Evolutionary conservation across 1,140 invertebrate species (phyloP).

Genomic region (Stegodyphus dumicola): DNA sequence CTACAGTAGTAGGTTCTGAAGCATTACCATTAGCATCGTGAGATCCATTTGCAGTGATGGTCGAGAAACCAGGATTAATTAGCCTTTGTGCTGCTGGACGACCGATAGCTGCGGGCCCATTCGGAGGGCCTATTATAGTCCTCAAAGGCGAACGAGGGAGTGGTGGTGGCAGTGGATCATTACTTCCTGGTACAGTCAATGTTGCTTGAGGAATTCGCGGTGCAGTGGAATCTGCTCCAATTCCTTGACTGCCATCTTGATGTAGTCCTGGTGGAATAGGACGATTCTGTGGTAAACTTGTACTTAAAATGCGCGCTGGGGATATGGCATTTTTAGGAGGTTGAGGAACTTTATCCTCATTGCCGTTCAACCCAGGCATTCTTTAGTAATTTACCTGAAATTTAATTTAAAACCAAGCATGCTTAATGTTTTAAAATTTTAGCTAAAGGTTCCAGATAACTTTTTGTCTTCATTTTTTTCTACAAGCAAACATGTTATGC

Average conservation of each 20-base stretch:
- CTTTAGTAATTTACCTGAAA: neutral
- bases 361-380: conserved; percentile 33
- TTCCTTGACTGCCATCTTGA: neutral
- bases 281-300: conserved; percentile 11
- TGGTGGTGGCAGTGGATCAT: neutral
- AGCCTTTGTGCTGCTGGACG: conserved; percentile 33
- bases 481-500: neutral
- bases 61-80: conserved; percentile 24
- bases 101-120: conserved; percentile 6
- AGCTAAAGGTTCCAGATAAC: neutral
- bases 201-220: conserved; percentile 11
- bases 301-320: conserved; percentile 1
- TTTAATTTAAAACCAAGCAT: neutral
- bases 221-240: neutral
- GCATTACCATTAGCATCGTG: conserved; percentile 32
- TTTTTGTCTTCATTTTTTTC: neutral
- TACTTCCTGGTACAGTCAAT: conserved; percentile 21
- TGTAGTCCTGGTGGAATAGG: conserved; percentile 40
- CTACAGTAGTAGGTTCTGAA: conserved; percentile 30
- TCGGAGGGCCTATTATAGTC: conserved; percentile 50
- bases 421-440: neutral
- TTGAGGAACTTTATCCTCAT: conserved; percentile 38
- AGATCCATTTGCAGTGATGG: conserved; percentile 14
- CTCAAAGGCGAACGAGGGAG: conserved; percentile 43
- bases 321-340: neutral